Evolutionary conservation across 2,888 invertebrate genomes (phyloP).

Genomic region (Erebia epiphron): DNA sequence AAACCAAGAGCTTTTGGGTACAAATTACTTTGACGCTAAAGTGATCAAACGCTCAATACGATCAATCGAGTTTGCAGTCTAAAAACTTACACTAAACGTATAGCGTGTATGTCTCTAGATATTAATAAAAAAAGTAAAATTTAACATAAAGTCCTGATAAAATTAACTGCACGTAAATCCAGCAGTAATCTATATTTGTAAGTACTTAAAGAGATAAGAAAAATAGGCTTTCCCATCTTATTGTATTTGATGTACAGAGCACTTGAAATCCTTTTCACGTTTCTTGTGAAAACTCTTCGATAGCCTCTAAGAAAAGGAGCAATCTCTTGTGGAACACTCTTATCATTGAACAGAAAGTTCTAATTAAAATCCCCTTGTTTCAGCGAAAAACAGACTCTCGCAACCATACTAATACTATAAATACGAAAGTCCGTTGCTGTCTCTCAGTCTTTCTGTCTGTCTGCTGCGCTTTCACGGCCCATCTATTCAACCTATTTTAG

Average conservation of each 20-base stretch:
- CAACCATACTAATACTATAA: too few relatives aligned
- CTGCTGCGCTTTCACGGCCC: too few relatives aligned
- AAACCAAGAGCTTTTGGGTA: too few relatives aligned
- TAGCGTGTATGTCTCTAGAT: too few relatives aligned
- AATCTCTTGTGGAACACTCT: conserved; percentile 1
- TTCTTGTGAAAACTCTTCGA: conserved; percentile 15
- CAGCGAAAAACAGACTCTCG: background rate
- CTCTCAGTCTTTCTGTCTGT: too few relatives aligned
- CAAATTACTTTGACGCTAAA: too few relatives aligned
- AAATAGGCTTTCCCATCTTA: background rate
- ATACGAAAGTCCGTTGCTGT: too few relatives aligned
- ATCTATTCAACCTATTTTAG: too few relatives aligned
- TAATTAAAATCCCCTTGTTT: conserved; percentile 18
- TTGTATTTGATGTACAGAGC: conserved; percentile 11
- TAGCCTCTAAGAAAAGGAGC: conserved; percentile 12
- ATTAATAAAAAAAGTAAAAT: background rate
- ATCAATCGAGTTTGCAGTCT: too few relatives aligned
- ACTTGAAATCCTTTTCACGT: conserved; percentile 12
- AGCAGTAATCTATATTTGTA: background rate
- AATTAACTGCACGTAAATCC: background rate
- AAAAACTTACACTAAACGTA: too few relatives aligned
- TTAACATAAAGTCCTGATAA: background rate
- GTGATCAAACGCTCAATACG: too few relatives aligned
- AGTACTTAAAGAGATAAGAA: background rate
- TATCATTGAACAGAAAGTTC: conserved; percentile 13